Evolutionary conservation across 2,888 invertebrate species (phyloP).

Genomic region (Protonemura montana): DNA sequence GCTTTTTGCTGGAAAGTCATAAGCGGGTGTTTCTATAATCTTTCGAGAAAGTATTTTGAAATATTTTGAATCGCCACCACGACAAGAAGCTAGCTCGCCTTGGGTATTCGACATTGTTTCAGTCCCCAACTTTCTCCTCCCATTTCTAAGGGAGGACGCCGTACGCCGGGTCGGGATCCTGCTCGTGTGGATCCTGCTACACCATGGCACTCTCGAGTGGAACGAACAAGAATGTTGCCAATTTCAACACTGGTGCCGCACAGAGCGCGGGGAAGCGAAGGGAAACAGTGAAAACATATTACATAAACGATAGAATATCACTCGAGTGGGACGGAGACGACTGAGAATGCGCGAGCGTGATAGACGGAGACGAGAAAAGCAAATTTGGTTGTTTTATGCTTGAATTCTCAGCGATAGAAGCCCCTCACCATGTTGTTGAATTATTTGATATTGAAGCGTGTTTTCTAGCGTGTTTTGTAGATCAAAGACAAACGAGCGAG

Average conservation of each 20-base stretch:
- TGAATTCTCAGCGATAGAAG: conserved; percentile 8
- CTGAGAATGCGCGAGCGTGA: conserved; percentile 28
- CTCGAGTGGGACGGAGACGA: conserved; percentile 22
- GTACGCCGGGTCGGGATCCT: no score
- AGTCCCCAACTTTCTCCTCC: no score
- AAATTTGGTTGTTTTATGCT: conserved; percentile 40
- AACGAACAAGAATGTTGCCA: conserved; percentile 48
- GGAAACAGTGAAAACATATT: conserved; percentile 20
- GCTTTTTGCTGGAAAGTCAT: no score
- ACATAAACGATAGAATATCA: neutral
- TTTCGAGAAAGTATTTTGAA: no score
- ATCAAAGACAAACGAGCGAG: conserved; percentile 34
- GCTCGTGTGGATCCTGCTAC: no score
- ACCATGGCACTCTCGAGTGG: conserved; percentile 23
- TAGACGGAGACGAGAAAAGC: conserved; percentile 32
- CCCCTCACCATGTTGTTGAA: conserved; percentile 44
- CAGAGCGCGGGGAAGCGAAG: neutral
- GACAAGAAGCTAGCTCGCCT: no score
- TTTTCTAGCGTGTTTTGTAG: no score
- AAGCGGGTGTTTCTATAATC: no score
- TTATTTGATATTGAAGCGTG: conserved; percentile 42
- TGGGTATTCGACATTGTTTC: no score
- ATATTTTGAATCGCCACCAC: no score
- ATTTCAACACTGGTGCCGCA: conserved; percentile 43
- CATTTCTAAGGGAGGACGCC: no score